These are phyloP conservation scores for Listrodromus nycthemerus DNA, from an alignment of 2,888 invertebrate species.

Conservation along the genomic window DNA sequence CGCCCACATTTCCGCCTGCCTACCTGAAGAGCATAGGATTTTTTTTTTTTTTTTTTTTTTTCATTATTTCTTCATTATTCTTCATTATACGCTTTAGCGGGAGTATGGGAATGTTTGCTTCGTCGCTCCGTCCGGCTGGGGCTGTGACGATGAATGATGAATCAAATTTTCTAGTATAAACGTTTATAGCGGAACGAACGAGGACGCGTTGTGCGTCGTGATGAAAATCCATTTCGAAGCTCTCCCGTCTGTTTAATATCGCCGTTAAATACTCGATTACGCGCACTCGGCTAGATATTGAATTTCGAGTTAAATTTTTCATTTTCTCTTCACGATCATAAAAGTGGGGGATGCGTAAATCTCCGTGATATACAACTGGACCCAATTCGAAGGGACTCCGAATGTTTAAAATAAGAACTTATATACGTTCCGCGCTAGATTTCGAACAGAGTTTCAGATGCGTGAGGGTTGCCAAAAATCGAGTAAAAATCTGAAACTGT, in stretches of 20 bases:
- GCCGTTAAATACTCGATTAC: slow-evolving; percentile 4
- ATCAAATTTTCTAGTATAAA: neutral
- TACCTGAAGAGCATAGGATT: neutral
- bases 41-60: neutral
- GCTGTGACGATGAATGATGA: neutral
- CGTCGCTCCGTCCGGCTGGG: neutral
- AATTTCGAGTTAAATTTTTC: neutral
- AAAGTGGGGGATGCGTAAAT: neutral
- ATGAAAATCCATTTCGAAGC: slow-evolving; percentile 1
- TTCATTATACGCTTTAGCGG: slow-evolving; percentile 32
- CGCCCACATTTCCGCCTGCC: neutral
- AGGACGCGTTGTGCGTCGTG: neutral
- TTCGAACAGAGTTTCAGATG: neutral
- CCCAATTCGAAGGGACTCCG: neutral
- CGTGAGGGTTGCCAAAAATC: neutral
- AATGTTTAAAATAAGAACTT: neutral
- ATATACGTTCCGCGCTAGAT: too few species aligned
- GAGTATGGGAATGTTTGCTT: neutral
- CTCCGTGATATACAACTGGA: neutral
- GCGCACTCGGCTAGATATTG: neutral
- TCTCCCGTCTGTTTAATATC: neutral
- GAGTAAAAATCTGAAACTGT: neutral
- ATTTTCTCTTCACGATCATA: neutral
- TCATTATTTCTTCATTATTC: slow-evolving; percentile 24
- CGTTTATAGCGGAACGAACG: neutral